Conservation (phyloP, 2,113 vertebrate genomes). For the Papio anubis region DNA sequence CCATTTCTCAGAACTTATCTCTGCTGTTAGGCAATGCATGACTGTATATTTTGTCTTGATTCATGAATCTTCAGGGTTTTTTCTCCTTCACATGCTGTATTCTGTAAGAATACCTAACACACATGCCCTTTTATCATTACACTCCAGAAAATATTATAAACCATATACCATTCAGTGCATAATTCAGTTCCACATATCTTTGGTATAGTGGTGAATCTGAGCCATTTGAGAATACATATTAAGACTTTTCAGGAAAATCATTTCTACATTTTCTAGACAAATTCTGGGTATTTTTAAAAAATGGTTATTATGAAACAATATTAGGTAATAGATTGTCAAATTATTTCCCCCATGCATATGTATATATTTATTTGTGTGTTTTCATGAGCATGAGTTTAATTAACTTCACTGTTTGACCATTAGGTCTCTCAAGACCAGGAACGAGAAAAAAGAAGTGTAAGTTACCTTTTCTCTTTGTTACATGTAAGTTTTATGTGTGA, state of each 20-base stretch:
- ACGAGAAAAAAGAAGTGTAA: slow-evolving; percentile 59
- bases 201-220: not conserved
- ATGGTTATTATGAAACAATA: not conserved
- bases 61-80: not conserved
- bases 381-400: not conserved
- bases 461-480: slow-evolving; percentile 25
- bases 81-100: not conserved
- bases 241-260: not conserved
- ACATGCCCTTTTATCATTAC: not conserved
- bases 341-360: not conserved
- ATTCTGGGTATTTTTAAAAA: not conserved
- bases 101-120: not conserved
- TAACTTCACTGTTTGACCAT: not conserved
- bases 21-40: not conserved
- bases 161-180: not conserved
- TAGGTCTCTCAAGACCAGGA: slow-evolving; percentile 50
- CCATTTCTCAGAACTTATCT: not conserved
- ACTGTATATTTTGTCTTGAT: not conserved
- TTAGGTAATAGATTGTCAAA: not conserved
- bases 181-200: not conserved
- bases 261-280: not conserved
- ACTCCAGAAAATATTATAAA: not conserved
- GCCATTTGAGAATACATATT: not conserved
- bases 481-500: not conserved
- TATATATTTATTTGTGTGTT: not conserved